Base-by-base conservation (phyloP, 2,888 invertebrate species). In the Lasius fuliginosus region DNA sequence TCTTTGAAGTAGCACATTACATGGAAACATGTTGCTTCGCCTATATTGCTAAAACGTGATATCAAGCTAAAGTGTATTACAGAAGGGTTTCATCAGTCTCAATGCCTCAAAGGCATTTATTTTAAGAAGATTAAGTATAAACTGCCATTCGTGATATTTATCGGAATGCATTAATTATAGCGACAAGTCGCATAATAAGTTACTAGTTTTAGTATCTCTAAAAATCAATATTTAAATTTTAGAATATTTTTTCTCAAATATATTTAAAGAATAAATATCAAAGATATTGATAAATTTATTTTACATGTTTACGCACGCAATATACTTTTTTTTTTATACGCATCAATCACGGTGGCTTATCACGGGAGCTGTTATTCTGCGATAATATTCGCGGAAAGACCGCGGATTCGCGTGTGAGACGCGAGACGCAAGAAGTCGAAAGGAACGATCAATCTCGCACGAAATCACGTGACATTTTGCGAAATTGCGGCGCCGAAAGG, bases 401-500 rank as follows among this genome's bases (percentile, higher is more conserved):
- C 56, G 8, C 11, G 0, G 15, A 58, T 33, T 69, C 23, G 42
- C 33, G 36, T n/a, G 58, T 15, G 18, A 62, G 42, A 46, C 53
- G 9, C 33, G 6, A 23, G 23, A n/a, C 15, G 68, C 56, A n/a
- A 69, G 2, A 40, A n/a, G n/a, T 58, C 9, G 18, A 12, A 40
- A 1, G 49, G 36, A 40, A 68, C 11, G 76, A 68, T 77, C 53
- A n/a, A 18, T 56, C 56, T 40, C 8, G 65, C 46, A 18, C 3
- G 5, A 33, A 58, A 42, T 71, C 71, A 58, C 12, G 46, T 4
- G 42, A 71, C 42, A 33, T 60, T 62, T 60, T 62, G 36, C 73
- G 73, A 71, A 79, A 79, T 73, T 79, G 46, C 40, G 56, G 77
- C 60, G 58, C 36, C 36, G 53, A 73, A 79, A 79, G 12, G 71